Conservation (phyloP, 53 echinoderm and acorn worm species). For the Holothuria leucospilota region DNA sequence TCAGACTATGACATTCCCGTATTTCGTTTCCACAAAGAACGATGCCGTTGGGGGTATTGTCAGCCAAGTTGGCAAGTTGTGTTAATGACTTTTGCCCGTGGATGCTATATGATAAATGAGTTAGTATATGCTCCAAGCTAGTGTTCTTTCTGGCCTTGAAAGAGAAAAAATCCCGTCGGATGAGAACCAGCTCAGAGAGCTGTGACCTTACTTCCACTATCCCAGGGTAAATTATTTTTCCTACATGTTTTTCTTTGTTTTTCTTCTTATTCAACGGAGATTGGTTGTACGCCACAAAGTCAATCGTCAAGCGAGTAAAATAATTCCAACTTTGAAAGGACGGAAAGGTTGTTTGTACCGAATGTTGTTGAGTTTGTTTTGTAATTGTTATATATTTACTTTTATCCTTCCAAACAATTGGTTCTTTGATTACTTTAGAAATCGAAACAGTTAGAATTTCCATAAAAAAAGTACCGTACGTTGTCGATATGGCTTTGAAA, state of each 20-base stretch:
- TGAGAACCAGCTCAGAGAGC: slow-evolving; percentile 13
- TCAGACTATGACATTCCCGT: no score
- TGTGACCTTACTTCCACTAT: slow-evolving; percentile 31
- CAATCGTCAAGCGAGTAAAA: no score
- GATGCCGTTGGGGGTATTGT: slow-evolving; percentile 33
- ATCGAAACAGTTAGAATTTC: no score
- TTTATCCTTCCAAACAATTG: no score
- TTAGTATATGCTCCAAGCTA: slow-evolving; percentile 45
- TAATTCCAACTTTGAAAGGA: no score
- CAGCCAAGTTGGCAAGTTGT: slow-evolving; percentile 45
- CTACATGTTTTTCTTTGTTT: neutral
- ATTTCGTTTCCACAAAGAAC: neutral
- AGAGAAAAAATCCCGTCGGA: slow-evolving; percentile 22
- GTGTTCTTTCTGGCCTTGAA: slow-evolving; percentile 39
- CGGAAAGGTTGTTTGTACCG: no score
- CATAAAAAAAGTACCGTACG: no score
- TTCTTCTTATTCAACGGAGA: neutral
- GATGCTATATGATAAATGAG: slow-evolving; percentile 56
- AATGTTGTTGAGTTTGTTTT: no score
- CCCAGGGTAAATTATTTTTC: slow-evolving; percentile 28
- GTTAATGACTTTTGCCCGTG: slow-evolving; percentile 54
- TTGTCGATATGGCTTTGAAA: no score
- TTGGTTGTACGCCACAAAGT: no score
- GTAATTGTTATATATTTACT: no score
- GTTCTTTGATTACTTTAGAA: no score